phyloP scores from a whole-genome alignment of 2,888 invertebrate genomes.

The Operophtera brumata region DNA sequence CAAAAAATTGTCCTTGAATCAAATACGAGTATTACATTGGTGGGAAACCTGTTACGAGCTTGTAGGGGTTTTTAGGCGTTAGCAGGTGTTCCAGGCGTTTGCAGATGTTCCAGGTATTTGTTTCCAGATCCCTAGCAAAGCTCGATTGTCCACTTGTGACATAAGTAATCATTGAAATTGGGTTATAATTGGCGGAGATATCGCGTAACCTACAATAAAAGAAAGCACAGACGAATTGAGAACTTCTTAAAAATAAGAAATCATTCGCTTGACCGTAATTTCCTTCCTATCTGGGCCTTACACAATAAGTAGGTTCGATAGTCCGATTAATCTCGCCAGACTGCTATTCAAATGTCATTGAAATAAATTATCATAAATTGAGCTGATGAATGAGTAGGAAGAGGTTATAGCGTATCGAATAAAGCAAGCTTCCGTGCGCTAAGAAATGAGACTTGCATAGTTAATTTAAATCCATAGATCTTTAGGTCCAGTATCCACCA shows the following conservation, averaged over 20 bases:
- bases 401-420: slow-evolving; percentile 17
- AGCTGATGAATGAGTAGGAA: slow-evolving; percentile 22
- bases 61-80: no score
- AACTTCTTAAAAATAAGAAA: background rate
- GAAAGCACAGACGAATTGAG: no score
- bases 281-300: slow-evolving; percentile 2
- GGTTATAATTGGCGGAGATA: no score
- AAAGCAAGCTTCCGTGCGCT: slow-evolving; percentile 30
- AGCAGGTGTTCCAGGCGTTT: no score
- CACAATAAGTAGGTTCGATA: slow-evolving; percentile 5
- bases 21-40: no score
- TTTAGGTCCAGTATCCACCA: background rate
- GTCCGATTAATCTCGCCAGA: slow-evolving; percentile 5
- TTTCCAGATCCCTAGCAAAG: no score
- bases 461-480: slow-evolving; percentile 1
- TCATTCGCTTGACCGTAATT: background rate
- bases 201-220: no score
- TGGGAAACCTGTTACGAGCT: no score
- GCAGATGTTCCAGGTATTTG: no score
- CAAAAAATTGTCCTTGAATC: no score
- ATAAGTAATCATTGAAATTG: no score
- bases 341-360: slow-evolving; percentile 19
- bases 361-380: slow-evolving; percentile 25
- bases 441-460: slow-evolving; percentile 19
- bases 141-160: no score